Conservation (phyloP, 2,113 vertebrate genomes). For the Mirza zaza region DNA sequence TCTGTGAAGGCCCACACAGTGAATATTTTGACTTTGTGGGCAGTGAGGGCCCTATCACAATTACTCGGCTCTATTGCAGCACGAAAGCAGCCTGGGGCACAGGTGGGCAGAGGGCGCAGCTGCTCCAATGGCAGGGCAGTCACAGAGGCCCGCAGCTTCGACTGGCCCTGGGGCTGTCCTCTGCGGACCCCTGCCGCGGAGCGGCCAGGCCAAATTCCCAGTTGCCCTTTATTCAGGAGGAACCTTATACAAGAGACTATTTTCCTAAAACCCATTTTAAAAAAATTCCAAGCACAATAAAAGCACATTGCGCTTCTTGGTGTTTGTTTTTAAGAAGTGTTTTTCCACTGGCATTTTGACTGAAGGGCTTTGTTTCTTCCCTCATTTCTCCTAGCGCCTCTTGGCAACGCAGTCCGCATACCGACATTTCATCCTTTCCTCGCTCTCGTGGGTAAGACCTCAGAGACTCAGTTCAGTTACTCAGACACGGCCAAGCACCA, state of each 20-base stretch:
- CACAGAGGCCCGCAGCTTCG: accelerated
- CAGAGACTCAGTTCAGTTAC: background rate
- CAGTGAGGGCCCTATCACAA: background rate
- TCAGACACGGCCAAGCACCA: background rate
- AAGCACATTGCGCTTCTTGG: background rate
- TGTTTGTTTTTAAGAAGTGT: background rate
- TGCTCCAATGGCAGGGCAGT: background rate
- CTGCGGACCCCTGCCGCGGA: background rate
- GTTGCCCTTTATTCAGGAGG: background rate
- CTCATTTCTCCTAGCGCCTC: background rate
- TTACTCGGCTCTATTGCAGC: too few species aligned
- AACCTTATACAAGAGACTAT: background rate
- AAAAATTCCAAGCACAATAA: background rate
- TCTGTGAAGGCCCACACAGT: background rate
- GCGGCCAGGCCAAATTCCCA: background rate
- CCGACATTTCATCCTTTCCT: background rate
- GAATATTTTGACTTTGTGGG: background rate
- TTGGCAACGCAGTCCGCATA: background rate
- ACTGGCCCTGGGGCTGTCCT: background rate
- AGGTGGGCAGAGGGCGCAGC: accelerated
- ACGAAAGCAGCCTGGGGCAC: background rate
- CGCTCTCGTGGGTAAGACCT: background rate
- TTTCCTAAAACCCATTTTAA: background rate
- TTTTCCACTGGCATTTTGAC: slow-evolving; percentile 48
- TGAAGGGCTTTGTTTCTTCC: slow-evolving; percentile 29